Evolutionary conservation across 2,113 vertebrate genomes (phyloP).

Genomic region (Rafetus swinhoei): DNA sequence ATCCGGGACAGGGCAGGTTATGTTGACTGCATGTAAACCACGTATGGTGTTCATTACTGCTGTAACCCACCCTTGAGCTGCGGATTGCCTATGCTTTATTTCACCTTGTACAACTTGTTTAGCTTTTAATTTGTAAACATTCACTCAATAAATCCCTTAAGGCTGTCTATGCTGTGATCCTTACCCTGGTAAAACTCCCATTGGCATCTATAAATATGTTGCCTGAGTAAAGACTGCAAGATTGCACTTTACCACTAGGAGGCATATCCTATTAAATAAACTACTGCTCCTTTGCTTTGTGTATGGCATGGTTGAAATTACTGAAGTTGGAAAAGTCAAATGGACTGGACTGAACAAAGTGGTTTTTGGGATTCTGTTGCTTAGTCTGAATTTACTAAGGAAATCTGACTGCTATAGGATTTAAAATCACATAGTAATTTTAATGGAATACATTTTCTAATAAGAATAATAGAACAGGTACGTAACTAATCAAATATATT

Average conservation of each 20-base stretch:
- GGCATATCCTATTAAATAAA: neutral
- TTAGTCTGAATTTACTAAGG: conserved; percentile 54
- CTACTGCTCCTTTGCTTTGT: neutral
- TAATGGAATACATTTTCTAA: conserved; percentile 52
- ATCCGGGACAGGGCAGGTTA: no score
- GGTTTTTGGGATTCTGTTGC: conserved; percentile 36
- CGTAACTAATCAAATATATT: conserved; percentile 62
- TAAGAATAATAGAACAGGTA: conserved; percentile 46
- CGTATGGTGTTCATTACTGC: no score
- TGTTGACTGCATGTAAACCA: no score
- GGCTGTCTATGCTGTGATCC: neutral
- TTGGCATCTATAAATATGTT: conserved; percentile 17
- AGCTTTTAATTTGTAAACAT: no score
- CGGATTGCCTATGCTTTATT: no score
- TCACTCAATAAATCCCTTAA: no score
- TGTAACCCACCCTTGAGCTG: no score
- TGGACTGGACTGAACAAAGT: conserved; percentile 10
- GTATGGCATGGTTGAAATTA: conserved; percentile 2
- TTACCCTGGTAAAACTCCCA: neutral
- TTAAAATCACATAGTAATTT: conserved; percentile 61
- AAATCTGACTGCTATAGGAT: conserved; percentile 32
- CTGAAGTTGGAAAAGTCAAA: neutral
- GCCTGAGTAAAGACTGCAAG: conserved; percentile 2
- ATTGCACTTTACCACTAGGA: neutral
- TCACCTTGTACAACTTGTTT: no score